Evolutionary conservation across 92 coral and sea anemone genomes (phyloP).

Genomic region (Actinernus sp.): DNA sequence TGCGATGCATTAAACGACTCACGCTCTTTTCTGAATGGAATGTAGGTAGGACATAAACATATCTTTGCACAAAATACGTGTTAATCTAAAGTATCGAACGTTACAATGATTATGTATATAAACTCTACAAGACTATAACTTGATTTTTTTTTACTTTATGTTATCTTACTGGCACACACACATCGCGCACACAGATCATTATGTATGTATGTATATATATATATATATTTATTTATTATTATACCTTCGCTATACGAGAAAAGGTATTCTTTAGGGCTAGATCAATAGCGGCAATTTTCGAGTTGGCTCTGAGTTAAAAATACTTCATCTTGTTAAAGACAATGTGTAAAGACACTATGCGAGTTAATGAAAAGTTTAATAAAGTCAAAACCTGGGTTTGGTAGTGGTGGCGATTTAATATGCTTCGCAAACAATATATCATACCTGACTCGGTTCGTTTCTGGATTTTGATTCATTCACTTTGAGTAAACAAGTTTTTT

Average conservation of each 20-base stretch:
- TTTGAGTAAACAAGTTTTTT: constrained; percentile 59
- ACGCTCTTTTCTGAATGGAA: too few species aligned
- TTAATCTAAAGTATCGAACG: too few species aligned
- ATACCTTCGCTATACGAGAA: neutral
- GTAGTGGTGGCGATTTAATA: constrained; percentile 44
- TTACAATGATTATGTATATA: too few species aligned
- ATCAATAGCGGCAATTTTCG: constrained; percentile 18
- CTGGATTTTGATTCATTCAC: constrained; percentile 53
- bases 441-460: constrained; percentile 55
- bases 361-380: constrained; percentile 49
- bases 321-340: constrained; percentile 36
- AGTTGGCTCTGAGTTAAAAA: constrained; percentile 15
- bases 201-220: neutral
- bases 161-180: too few species aligned
- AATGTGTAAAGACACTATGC: constrained; percentile 15
- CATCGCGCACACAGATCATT: too few species aligned
- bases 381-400: constrained; percentile 27
- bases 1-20: too few species aligned
- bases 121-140: too few species aligned
- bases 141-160: too few species aligned
- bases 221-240: too few species aligned
- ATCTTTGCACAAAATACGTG: too few species aligned
- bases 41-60: too few species aligned
- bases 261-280: constrained; percentile 10
- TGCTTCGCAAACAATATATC: constrained; percentile 72